phyloP scores from a whole-genome alignment of 2,797 vertebrate species.

The Karalla daura region DNA sequence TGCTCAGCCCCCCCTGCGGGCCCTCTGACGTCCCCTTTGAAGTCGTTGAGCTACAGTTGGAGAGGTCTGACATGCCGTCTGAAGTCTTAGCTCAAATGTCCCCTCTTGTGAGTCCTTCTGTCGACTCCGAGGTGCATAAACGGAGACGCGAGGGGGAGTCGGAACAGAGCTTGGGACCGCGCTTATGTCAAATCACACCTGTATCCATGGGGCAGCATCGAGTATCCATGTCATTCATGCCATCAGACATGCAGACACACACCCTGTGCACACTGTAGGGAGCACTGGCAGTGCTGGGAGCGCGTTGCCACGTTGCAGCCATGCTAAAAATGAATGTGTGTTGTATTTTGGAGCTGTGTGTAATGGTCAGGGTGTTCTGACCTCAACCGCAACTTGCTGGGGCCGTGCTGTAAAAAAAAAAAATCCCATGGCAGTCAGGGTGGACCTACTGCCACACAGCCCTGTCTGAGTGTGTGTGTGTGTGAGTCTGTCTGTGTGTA shows the following conservation, averaged over 20 bases:
- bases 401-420: conserved; percentile 32
- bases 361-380: conserved; percentile 66
- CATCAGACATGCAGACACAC: background rate
- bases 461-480: background rate
- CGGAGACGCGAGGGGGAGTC: background rate
- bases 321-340: conserved; percentile 57
- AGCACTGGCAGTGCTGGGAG: conserved; percentile 4
- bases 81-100: conserved; percentile 29
- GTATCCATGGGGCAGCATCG: background rate
- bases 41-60: conserved; percentile 4
- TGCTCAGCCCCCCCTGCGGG: conserved; percentile 13
- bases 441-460: conserved; percentile 27
- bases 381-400: conserved; percentile 66
- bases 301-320: conserved; percentile 79
- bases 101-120: conserved; percentile 28
- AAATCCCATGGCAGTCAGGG: conserved; percentile 15
- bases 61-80: conserved; percentile 4
- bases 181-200: background rate
- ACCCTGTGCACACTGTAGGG: background rate
- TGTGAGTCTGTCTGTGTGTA: background rate
- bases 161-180: conserved; percentile 20
- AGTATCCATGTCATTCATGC: background rate
- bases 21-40: conserved; percentile 23
- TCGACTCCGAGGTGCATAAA: conserved; percentile 24
- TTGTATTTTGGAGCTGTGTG: conserved; percentile 65